Conservation (phyloP, 2,888 invertebrate species). For the Yponomeuta evonymella region DNA sequence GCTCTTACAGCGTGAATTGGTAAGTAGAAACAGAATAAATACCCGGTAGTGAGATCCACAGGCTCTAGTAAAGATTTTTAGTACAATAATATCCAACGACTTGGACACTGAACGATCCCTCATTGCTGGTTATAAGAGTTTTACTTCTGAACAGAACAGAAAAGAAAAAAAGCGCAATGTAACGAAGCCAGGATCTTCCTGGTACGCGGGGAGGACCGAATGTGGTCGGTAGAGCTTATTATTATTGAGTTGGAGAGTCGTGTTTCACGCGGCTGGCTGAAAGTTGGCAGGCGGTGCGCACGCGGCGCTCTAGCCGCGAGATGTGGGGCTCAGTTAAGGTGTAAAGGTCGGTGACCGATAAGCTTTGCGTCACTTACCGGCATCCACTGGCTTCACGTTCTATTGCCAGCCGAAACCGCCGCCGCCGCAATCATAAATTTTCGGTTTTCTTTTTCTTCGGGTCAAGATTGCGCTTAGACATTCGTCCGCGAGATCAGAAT, state of each 20-base stretch:
- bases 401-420: constrained; percentile 2
- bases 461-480: not conserved
- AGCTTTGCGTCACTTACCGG: constrained; percentile 61
- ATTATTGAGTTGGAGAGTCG: not conserved
- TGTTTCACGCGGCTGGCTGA: constrained; percentile 2
- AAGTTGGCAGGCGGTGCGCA: constrained; percentile 35
- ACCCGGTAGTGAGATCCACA: no score
- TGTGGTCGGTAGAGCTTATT: no score
- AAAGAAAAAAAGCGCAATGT: no score
- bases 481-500: not conserved
- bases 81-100: no score
- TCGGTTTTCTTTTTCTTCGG: constrained; percentile 6
- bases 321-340: constrained; percentile 72
- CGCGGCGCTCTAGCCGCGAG: constrained; percentile 36
- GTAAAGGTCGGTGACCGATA: constrained; percentile 74
- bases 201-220: no score
- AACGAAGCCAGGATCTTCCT: no score
- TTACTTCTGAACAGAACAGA: no score
- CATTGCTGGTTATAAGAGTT: no score
- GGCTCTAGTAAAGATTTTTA: no score
- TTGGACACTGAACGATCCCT: no score
- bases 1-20: no score
- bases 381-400: constrained; percentile 44
- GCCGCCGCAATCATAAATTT: not conserved
- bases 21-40: no score